Conservation (phyloP, 2,113 vertebrate species). For the Salvelinus alpinus region DNA sequence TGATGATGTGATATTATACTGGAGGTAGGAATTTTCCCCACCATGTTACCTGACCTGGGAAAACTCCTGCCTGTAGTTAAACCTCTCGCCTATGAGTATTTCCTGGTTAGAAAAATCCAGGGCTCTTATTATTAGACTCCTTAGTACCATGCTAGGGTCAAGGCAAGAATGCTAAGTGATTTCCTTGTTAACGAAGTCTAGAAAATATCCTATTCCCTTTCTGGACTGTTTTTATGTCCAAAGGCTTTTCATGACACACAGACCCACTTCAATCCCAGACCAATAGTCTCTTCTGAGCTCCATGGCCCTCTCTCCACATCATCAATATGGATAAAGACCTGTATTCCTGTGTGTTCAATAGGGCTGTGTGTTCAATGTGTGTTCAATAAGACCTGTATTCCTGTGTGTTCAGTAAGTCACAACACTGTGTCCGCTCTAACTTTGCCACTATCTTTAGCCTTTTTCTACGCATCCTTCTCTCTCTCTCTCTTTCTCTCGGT, state of each 20-base stretch:
- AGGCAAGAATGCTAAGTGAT: too few species aligned
- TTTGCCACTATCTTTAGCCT: constrained; percentile 16
- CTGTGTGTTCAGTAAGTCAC: neutral
- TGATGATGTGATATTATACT: too few species aligned
- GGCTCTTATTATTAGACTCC: too few species aligned
- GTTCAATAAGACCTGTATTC: neutral
- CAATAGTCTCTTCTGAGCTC: neutral
- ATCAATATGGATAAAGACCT: neutral
- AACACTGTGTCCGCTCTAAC: constrained; percentile 13
- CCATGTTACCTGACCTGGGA: too few species aligned
- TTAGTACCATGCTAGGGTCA: too few species aligned
- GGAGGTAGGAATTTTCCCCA: too few species aligned
- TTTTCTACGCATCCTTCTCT: constrained; percentile 8
- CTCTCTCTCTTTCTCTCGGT: neutral
- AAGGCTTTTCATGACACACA: neutral
- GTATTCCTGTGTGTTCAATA: neutral
- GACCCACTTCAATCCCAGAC: neutral
- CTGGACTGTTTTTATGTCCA: neutral
- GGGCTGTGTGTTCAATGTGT: too few species aligned
- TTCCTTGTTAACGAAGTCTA: too few species aligned
- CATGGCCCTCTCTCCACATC: neutral
- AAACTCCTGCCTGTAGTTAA: too few species aligned
- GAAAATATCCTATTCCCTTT: too few species aligned
- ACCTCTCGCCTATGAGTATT: too few species aligned
- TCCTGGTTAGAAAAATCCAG: too few species aligned